These are phyloP conservation scores for Calonectris borealis DNA, from an alignment of 2,113 vertebrate genomes.

Conservation along the genomic window DNA sequence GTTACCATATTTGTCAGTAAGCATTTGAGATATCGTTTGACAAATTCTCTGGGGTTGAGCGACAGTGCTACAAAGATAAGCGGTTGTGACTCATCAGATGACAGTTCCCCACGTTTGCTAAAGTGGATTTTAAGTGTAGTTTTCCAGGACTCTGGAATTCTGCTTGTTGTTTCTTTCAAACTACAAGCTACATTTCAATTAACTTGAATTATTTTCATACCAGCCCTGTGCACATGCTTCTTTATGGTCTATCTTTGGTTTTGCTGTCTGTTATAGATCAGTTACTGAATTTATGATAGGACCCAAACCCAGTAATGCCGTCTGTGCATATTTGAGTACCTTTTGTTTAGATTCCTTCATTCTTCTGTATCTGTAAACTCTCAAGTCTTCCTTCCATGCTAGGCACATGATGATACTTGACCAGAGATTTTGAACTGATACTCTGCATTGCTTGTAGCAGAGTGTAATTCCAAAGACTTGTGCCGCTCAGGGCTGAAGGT, in stretches of 20 bases:
- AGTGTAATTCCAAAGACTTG: neutral
- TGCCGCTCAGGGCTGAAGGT: neutral
- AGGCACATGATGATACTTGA: neutral
- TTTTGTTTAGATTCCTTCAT: neutral
- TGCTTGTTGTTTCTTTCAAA: neutral
- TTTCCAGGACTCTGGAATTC: neutral
- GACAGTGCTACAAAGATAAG: neutral
- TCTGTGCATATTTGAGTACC: neutral
- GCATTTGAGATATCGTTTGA: neutral
- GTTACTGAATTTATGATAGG: neutral
- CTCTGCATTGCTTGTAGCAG: neutral
- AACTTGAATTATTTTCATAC: neutral
- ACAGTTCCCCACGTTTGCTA: neutral
- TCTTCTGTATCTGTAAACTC: neutral
- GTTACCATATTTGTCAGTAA: neutral
- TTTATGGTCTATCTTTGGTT: neutral
- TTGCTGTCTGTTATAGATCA: neutral
- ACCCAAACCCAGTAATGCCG: neutral
- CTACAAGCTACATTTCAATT: neutral
- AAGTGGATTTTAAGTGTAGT: neutral
- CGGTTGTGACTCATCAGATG: neutral
- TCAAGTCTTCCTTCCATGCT: neutral
- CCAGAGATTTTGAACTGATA: neutral
- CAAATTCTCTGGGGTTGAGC: neutral
- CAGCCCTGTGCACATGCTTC: fast-evolving